phyloP scores from a whole-genome alignment of 2,888 invertebrate genomes.

The Brachylomia viminalis region DNA sequence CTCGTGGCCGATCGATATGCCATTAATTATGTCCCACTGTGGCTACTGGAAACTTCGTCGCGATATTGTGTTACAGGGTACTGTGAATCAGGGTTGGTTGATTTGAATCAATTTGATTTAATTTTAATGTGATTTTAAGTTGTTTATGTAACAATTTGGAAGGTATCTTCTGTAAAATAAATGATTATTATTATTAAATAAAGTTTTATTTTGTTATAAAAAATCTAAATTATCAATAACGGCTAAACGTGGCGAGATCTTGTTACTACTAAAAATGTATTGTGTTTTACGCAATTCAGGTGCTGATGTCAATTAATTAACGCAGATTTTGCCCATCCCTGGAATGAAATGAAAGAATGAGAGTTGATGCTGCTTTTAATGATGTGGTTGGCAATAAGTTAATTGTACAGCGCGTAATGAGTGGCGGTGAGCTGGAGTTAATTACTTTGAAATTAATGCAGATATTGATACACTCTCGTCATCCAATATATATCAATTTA shows the following conservation, averaged over 20 bases:
- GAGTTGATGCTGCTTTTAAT: constrained; percentile 30
- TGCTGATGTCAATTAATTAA: background rate
- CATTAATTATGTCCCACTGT: constrained; percentile 60
- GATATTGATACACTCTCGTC: constrained; percentile 7
- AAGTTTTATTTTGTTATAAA: background rate
- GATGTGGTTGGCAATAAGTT: constrained; percentile 11
- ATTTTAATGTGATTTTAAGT: background rate
- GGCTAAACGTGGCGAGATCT: no score
- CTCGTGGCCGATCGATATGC: constrained; percentile 62
- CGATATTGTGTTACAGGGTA: constrained; percentile 39
- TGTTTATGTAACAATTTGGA: no score
- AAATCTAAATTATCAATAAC: background rate
- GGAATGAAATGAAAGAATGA: background rate
- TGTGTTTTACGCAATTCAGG: no score
- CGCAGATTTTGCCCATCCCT: background rate
- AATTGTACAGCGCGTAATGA: constrained; percentile 30
- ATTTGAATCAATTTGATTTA: constrained; percentile 7
- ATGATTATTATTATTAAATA: no score
- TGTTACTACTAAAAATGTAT: no score
- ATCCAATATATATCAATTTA: background rate
- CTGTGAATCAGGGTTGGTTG: constrained; percentile 14
- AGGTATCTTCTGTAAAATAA: no score
- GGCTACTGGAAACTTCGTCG: constrained; percentile 49
- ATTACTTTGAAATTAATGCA: constrained; percentile 31
- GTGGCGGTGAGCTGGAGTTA: background rate